Base-by-base conservation (phyloP, 2,113 vertebrate species). In the Phrynocephalus versicolor region DNA sequence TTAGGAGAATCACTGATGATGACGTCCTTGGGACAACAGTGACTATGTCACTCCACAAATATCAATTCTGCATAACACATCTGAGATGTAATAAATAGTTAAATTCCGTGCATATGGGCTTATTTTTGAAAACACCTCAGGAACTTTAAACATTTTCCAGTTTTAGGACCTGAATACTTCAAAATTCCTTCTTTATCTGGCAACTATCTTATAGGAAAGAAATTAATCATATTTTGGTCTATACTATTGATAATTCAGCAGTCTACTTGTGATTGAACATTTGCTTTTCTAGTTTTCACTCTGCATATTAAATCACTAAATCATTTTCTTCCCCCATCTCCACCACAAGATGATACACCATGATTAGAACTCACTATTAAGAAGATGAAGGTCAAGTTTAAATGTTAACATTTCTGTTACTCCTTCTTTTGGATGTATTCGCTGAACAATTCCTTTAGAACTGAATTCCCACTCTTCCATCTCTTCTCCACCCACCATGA, bases 81-180 rank as follows among this genome's bases (percentile, higher is more conserved):
- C 2, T 65, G n/a, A 71, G 67, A 72, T 62, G 15, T 51, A 83
- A 64, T 33, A 83, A 15, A 12, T 33, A 55, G 57, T 14, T 41
- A 71, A 84, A 83, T n/a, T 41, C 33, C 9, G 3, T 74, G 70
- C 55, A 67, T 35, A 81, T 69, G 39, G 18, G 57, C 6, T 74
- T 62, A 82, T 86, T 58, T 84, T 30, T 69, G 33, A 84, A 90
- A 78, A 84, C 0, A 74, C 0, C 62, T 62, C 55, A 76, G 76
- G 21, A 35, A 16, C 69, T 92, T 81, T 65, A 83, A 82, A 84
- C 25, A 82, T n/a, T 83, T 83, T 82, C 77, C 80, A 83, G 12
- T 75, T 86, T 86, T 69, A 25, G 23, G 23, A 62, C 37, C 33
- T 64, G 23, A 60, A 84, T 35, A 39, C 74, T 81, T 86, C 69